These are phyloP conservation scores for Lynx canadensis DNA, from an alignment of 2,113 vertebrate species.

Conservation along the genomic window DNA sequence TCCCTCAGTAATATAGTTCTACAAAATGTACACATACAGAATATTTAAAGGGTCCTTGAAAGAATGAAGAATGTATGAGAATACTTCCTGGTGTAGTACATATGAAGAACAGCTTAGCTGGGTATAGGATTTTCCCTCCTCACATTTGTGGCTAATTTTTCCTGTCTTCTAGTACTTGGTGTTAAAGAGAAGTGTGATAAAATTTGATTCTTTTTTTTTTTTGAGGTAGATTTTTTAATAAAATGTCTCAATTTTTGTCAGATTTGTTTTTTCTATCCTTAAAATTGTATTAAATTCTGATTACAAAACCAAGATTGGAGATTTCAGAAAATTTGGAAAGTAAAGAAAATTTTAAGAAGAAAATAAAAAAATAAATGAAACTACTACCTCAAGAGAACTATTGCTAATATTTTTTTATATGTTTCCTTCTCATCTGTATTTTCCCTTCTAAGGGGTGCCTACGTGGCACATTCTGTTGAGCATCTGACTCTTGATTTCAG, in stretches of 20 bases:
- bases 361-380: not conserved
- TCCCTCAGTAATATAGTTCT: not conserved
- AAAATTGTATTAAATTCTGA: not conserved
- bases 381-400: not conserved
- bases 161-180: not conserved
- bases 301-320: not conserved
- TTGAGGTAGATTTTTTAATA: not conserved
- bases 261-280: not conserved
- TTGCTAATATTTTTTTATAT: not conserved
- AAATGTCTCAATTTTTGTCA: slow-evolving; percentile 2
- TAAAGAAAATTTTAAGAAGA: slow-evolving; percentile 7
- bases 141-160: not conserved
- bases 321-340: not conserved
- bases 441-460: not conserved
- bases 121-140: not conserved
- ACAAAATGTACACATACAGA: not conserved
- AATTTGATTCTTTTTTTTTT: slow-evolving; percentile 30
- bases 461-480: too few relatives aligned
- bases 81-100: not conserved
- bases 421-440: not conserved
- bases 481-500: too few relatives aligned
- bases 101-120: not conserved
- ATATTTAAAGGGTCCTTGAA: not conserved
- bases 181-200: not conserved
- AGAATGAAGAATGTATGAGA: not conserved